Evolutionary conservation across 2,888 invertebrate species (phyloP).

Genomic region (Stratiomys singularior): DNA sequence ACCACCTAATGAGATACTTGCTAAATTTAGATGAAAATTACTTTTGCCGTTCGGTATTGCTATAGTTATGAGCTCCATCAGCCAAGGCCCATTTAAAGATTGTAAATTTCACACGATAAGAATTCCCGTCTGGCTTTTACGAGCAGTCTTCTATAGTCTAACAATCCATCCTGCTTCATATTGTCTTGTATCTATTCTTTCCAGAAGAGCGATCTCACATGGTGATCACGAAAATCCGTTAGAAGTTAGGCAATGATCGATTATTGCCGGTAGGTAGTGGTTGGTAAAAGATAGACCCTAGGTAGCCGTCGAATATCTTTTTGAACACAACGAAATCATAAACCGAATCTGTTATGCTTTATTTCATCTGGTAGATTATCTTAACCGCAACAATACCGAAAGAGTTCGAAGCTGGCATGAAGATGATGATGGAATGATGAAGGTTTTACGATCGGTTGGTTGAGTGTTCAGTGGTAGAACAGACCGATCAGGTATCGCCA

Average conservation of each 20-base stretch:
- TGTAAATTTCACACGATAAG: no score
- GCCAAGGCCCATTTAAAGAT: no score
- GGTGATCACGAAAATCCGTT: constrained; percentile 23
- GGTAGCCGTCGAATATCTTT: constrained; percentile 2
- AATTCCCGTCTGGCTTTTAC: no score
- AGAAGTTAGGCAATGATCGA: constrained; percentile 26
- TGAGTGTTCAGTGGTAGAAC: constrained; percentile 10
- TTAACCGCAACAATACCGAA: constrained; percentile 7
- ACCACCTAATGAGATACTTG: no score
- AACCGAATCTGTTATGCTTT: constrained; percentile 34
- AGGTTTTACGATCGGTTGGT: not conserved
- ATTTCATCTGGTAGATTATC: constrained; percentile 5
- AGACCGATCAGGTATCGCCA: not conserved
- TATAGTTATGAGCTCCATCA: no score
- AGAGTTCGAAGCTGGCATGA: no score
- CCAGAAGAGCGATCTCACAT: not conserved
- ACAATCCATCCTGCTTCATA: no score
- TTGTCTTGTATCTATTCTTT: no score
- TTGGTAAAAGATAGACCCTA: no score
- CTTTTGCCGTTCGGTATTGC: no score
- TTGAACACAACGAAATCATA: not conserved
- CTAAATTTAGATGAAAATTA: no score
- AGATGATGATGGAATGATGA: constrained; percentile 12
- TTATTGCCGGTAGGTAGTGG: not conserved
- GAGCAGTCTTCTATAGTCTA: no score